phyloP scores from a whole-genome alignment of 1,140 invertebrate genomes.

The Chironomus striatipennis region DNA sequence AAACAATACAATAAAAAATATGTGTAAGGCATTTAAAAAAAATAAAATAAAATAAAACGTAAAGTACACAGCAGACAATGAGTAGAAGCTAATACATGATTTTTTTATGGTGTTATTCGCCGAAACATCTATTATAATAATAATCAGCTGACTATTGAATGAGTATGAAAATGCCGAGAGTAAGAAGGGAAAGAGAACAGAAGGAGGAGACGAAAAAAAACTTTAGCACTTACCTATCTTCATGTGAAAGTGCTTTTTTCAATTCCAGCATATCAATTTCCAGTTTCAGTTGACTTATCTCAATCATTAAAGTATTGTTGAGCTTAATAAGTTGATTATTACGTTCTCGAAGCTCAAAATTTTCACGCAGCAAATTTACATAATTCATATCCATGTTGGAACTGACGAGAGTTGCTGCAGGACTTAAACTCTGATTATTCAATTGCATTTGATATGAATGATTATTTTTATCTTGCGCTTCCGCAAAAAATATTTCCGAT shows the following conservation, averaged over 20 bases:
- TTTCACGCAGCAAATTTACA: slow-evolving; percentile 4
- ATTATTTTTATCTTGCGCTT: neutral
- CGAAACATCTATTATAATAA: too few relatives aligned
- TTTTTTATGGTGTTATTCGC: too few relatives aligned
- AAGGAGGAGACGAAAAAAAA: neutral
- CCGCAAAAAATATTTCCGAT: slow-evolving; percentile 7
- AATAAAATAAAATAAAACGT: too few relatives aligned
- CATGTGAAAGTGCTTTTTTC: neutral
- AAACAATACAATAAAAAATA: too few relatives aligned
- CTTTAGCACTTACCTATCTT: slow-evolving; percentile 10
- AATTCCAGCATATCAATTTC: neutral
- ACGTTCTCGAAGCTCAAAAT: neutral
- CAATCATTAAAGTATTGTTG: slow-evolving; percentile 5
- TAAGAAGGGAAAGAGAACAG: neutral
- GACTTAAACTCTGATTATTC: neutral
- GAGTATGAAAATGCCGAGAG: too few relatives aligned
- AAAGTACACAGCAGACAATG: too few relatives aligned
- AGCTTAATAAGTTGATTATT: neutral
- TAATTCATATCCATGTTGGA: neutral
- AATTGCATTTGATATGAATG: neutral
- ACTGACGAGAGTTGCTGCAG: neutral
- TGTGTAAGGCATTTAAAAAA: too few relatives aligned
- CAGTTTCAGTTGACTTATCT: neutral
- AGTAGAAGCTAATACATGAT: too few relatives aligned
- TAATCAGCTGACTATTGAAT: too few relatives aligned